phyloP scores from a whole-genome alignment of 2,888 invertebrate genomes.

The Idaea biselata region DNA sequence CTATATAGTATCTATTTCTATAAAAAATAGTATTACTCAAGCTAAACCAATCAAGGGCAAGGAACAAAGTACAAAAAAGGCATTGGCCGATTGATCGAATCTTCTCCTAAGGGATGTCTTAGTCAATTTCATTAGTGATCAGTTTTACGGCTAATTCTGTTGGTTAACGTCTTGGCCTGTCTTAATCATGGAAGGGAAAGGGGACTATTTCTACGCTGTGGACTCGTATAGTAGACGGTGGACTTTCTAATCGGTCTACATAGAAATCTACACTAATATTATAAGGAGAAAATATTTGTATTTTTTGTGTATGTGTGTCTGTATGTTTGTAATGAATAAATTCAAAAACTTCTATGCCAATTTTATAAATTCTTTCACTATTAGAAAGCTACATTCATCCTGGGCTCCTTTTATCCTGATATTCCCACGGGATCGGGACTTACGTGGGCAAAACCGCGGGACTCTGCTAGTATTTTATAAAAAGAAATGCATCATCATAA shows the following conservation, averaged over 20 bases:
- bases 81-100: background rate
- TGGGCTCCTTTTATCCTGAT: too few relatives aligned
- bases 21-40: background rate
- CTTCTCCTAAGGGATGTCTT: background rate
- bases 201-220: background rate
- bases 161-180: constrained; percentile 3
- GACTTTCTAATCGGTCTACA: background rate
- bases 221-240: background rate
- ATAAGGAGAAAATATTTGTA: background rate
- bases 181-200: constrained; percentile 1
- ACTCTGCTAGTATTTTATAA: too few relatives aligned
- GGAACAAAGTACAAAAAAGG: constrained; percentile 1
- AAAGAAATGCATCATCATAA: too few relatives aligned
- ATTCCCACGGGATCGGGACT: too few relatives aligned
- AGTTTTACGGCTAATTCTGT: constrained; percentile 5
- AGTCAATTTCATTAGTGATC: constrained; percentile 3
- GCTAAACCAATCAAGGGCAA: background rate
- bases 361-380: too few relatives aligned
- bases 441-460: too few relatives aligned
- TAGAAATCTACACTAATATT: background rate
- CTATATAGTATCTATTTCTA: background rate
- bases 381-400: too few relatives aligned
- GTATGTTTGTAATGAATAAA: too few relatives aligned
- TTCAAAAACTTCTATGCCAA: too few relatives aligned
- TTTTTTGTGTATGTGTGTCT: too few relatives aligned